These are phyloP conservation scores for Malacoraja senta DNA, from an alignment of 2,797 vertebrate genomes.

Conservation along the genomic window DNA sequence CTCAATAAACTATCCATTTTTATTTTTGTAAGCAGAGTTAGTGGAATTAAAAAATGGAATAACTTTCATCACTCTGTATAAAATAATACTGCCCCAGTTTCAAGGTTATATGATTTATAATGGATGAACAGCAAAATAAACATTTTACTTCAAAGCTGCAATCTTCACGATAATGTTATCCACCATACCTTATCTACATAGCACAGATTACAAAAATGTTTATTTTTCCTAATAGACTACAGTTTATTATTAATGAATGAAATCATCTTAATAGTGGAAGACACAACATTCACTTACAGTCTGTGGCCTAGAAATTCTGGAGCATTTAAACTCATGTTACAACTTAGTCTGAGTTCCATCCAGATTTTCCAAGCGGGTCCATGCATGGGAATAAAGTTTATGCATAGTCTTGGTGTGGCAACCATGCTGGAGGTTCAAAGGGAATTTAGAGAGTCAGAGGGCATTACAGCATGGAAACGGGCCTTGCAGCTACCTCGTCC, in stretches of 20 bases:
- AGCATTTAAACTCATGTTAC: not conserved
- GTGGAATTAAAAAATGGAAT: not conserved
- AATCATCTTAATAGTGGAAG: not conserved
- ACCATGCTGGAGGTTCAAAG: too few relatives aligned
- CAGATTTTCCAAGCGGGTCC: too few relatives aligned
- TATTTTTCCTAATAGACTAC: not conserved
- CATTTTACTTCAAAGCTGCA: not conserved
- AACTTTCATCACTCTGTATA: not conserved
- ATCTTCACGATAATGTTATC: not conserved
- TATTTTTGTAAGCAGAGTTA: not conserved
- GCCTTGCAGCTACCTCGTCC: too few relatives aligned
- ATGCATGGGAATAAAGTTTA: too few relatives aligned
- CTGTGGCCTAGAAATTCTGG: not conserved
- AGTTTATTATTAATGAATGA: not conserved
- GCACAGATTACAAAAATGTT: not conserved
- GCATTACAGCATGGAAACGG: too few relatives aligned
- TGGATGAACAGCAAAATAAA: not conserved
- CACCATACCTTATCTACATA: not conserved
- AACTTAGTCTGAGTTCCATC: not conserved
- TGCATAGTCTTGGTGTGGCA: too few relatives aligned
- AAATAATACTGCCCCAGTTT: not conserved
- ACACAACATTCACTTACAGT: not conserved
- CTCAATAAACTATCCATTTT: not conserved
- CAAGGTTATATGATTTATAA: not conserved
- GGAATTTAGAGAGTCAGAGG: too few relatives aligned